These are phyloP conservation scores for Chaetorhynchus papuensis DNA, from an alignment of 2,113 vertebrate species.

Conservation along the genomic window DNA sequence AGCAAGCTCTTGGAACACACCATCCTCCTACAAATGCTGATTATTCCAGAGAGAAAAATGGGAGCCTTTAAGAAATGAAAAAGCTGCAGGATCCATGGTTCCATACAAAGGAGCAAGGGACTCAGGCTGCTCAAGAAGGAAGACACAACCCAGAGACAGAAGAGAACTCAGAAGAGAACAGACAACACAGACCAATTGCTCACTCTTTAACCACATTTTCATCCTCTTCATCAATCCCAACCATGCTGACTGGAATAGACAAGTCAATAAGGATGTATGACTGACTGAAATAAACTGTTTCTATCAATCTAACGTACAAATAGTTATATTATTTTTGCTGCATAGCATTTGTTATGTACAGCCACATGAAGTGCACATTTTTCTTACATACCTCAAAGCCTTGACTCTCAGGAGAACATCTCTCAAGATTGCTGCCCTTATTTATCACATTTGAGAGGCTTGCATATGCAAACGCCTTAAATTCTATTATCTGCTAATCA, in stretches of 20 bases:
- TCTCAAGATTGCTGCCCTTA: background rate
- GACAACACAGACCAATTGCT: background rate
- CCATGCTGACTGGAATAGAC: rapidly evolving
- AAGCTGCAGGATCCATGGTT: background rate
- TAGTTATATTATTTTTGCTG: background rate
- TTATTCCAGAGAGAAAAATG: rapidly evolving
- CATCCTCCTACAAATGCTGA: background rate
- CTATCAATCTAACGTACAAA: background rate
- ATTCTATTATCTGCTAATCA: background rate
- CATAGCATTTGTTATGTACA: background rate
- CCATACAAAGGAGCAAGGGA: background rate
- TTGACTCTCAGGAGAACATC: rapidly evolving
- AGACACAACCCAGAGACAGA: background rate
- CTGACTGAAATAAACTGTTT: background rate
- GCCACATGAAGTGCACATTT: background rate
- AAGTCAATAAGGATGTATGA: background rate
- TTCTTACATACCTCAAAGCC: rapidly evolving
- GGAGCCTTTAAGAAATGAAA: background rate
- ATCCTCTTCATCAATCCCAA: background rate
- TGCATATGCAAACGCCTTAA: background rate
- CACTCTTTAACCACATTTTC: background rate
- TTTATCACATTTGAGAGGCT: background rate
- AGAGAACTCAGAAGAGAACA: background rate
- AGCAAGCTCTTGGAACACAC: background rate
- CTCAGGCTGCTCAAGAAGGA: background rate